Evolutionary conservation across 2,888 invertebrate genomes (phyloP).

Genomic region (Andrena fulva): DNA sequence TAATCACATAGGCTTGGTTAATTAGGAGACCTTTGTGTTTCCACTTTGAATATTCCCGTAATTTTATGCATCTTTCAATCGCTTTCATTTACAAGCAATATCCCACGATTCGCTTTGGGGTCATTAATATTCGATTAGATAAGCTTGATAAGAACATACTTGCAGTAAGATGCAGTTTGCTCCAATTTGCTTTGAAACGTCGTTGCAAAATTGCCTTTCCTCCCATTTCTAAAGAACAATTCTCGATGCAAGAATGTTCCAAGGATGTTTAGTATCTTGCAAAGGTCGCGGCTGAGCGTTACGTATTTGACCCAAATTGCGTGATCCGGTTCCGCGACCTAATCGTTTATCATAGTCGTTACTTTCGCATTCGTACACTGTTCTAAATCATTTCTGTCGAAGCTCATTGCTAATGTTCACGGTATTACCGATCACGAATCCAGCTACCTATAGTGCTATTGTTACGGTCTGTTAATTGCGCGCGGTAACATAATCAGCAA

Average conservation of each 20-base stretch:
- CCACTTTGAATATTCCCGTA: too few relatives aligned
- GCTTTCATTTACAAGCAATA: neutral
- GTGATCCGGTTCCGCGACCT: constrained; percentile 18
- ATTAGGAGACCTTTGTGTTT: too few relatives aligned
- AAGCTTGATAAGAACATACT: neutral
- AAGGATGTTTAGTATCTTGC: neutral
- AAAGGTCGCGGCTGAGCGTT: constrained; percentile 15
- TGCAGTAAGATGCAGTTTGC: neutral
- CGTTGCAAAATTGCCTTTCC: neutral
- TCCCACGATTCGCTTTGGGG: neutral
- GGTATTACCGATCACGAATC: neutral
- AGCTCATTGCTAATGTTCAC: neutral
- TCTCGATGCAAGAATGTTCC: neutral
- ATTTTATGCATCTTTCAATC: neutral
- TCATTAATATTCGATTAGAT: neutral
- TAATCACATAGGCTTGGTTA: too few relatives aligned
- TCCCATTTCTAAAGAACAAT: neutral
- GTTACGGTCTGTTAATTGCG: neutral
- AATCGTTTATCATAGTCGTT: constrained; percentile 3
- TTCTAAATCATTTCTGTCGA: neutral
- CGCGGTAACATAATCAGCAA: neutral
- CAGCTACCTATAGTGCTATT: neutral
- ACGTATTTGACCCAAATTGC: constrained; percentile 24
- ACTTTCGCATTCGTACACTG: neutral
- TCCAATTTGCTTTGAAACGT: neutral